A percentile compares a stretch with the other conserved stretches of the same genome.
Evolutionary conservation across 1,140 invertebrate species (phyloP).

Genomic region (Parapsyche elsis): DNA sequence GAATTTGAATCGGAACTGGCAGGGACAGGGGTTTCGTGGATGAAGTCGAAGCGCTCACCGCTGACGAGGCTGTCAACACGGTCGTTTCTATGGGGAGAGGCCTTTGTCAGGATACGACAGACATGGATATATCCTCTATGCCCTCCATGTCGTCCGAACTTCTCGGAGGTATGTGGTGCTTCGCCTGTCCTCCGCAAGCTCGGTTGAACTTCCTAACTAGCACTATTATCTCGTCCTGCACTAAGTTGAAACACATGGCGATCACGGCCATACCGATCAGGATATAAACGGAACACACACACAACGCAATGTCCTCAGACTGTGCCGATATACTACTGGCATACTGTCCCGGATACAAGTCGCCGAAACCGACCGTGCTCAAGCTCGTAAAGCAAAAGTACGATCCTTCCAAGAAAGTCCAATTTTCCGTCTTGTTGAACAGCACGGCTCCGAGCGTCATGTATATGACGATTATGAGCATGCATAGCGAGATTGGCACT

Average conservation of each 20-base stretch:
- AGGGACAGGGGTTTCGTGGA: constrained; percentile 59
- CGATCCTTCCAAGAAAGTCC: constrained; percentile 90
- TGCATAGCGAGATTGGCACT: constrained; percentile 88
- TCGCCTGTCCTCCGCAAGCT: constrained; percentile 59
- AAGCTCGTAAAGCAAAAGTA: constrained; percentile 96
- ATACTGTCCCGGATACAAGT: constrained; percentile 79
- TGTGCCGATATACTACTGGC: constrained; percentile 74
- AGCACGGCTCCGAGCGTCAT: constrained; percentile 91
- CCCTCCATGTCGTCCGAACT: constrained; percentile 62
- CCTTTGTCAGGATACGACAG: constrained; percentile 76
- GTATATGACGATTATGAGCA: constrained; percentile 90
- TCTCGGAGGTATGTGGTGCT: constrained; percentile 60
- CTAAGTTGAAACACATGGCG: constrained; percentile 96
- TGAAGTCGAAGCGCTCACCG: constrained; percentile 57
- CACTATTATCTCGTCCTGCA: constrained; percentile 90
- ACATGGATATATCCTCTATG: constrained; percentile 71
- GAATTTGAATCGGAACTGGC: constrained; percentile 64
- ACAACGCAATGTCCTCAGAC: constrained; percentile 81
- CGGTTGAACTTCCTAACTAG: constrained; percentile 70
- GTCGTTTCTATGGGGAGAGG: constrained; percentile 63
- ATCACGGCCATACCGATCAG: constrained; percentile 94
- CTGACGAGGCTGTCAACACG: constrained; percentile 55
- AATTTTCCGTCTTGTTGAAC: constrained; percentile 90
- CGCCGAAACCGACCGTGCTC: constrained; percentile 90
- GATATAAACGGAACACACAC: constrained; percentile 87